Conservation (phyloP, 2,888 invertebrate genomes). For the Morinoia aosen region DNA sequence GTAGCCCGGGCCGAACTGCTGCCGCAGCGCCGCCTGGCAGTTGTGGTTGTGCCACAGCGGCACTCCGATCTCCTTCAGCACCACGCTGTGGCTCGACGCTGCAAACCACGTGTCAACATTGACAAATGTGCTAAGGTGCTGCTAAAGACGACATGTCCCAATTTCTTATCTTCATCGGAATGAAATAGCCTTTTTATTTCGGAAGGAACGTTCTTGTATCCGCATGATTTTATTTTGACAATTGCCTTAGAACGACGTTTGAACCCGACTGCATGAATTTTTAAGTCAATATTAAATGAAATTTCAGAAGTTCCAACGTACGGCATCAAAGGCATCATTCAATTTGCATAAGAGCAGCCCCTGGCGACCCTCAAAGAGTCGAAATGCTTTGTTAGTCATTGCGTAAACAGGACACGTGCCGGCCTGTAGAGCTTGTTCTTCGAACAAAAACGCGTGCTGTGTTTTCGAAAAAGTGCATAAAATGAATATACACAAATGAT, state of each 20-base stretch:
- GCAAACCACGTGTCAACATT: conserved; percentile 37
- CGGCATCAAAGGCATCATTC: not conserved
- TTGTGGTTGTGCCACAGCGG: conserved; percentile 71
- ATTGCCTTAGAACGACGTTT: not conserved
- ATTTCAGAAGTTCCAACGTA: not conserved
- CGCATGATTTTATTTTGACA: not conserved
- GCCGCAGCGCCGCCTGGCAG: conserved; percentile 71
- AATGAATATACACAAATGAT: not conserved
- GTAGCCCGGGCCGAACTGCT: conserved; percentile 72
- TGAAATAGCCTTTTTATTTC: not conserved
- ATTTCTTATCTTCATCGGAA: not conserved
- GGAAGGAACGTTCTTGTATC: not conserved
- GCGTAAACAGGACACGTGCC: not conserved
- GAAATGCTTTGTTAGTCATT: not conserved
- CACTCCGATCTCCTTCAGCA: conserved; percentile 72
- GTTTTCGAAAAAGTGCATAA: too few relatives aligned
- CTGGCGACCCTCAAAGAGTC: not conserved
- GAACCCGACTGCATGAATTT: not conserved
- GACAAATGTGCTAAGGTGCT: not conserved
- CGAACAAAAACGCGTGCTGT: too few relatives aligned
- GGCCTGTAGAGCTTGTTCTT: not conserved
- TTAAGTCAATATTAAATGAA: not conserved
- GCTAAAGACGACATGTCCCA: not conserved
- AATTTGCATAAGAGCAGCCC: not conserved
- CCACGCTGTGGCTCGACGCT: conserved; percentile 72